phyloP scores from a whole-genome alignment of 2,888 invertebrate species.

The Patella ulyssiponensis region DNA sequence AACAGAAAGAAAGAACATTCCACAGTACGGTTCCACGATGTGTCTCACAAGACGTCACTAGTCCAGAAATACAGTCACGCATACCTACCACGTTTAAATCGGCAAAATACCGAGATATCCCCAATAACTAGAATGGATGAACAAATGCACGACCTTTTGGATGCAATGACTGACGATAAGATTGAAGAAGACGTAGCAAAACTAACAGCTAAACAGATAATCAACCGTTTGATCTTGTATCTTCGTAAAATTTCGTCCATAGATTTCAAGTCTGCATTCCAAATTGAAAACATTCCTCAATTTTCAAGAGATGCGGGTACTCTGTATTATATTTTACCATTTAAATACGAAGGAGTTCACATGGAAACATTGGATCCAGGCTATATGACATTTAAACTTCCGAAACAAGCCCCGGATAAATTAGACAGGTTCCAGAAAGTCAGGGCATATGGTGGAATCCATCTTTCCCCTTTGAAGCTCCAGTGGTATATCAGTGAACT shows the following conservation, averaged over 20 bases:
- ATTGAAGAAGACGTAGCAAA: slow-evolving; percentile 19
- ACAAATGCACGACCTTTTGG: slow-evolving; percentile 22
- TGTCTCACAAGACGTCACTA: not conserved
- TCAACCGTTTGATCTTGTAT: slow-evolving; percentile 12
- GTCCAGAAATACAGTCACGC: slow-evolving; percentile 13
- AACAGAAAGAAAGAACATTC: not conserved
- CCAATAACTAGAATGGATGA: slow-evolving; percentile 20
- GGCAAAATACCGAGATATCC: slow-evolving; percentile 29
- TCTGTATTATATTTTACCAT: slow-evolving; percentile 12
- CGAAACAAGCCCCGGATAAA: slow-evolving; percentile 1
- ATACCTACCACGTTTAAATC: slow-evolving; percentile 32
- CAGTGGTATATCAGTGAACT: slow-evolving; percentile 49
- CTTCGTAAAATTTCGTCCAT: not conserved
- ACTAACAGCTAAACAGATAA: slow-evolving; percentile 11
- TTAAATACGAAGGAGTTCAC: slow-evolving; percentile 7
- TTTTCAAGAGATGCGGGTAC: slow-evolving; percentile 4
- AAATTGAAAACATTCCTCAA: not conserved
- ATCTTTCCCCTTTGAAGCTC: slow-evolving; percentile 54
- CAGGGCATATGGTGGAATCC: slow-evolving; percentile 50
- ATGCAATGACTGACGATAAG: slow-evolving; percentile 15
- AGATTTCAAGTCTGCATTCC: not conserved
- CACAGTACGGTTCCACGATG: not conserved
- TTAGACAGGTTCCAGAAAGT: slow-evolving; percentile 22
- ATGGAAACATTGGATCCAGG: slow-evolving; percentile 8
- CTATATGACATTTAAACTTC: slow-evolving; percentile 22